A percentile compares a stretch with the other conserved stretches of the same genome.
Evolutionary conservation across 2,888 invertebrate genomes (phyloP).

Genomic region (Diploptera punctata): DNA sequence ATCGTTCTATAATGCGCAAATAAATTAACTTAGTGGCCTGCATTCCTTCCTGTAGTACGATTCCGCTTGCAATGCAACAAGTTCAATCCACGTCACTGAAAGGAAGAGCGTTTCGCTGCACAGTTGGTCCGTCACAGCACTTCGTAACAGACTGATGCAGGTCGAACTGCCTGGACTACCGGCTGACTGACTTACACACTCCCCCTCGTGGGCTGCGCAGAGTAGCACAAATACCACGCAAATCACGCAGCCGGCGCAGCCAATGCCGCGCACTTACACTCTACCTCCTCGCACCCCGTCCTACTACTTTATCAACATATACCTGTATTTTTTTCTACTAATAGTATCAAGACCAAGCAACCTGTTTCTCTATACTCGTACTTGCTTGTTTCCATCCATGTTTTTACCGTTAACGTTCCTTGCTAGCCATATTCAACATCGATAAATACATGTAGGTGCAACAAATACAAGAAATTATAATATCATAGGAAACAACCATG

Average conservation of each 20-base stretch:
- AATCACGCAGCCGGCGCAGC: conserved; percentile 19
- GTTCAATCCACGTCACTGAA: neutral
- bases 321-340: neutral
- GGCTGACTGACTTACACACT: neutral
- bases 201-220: conserved; percentile 2
- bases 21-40: neutral
- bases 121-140: neutral
- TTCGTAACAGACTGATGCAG: neutral
- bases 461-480: too few relatives aligned
- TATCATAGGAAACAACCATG: too few relatives aligned
- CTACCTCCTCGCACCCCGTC: neutral
- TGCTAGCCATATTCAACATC: neutral
- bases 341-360: neutral
- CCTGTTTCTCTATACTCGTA: neutral
- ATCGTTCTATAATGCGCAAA: conserved; percentile 9
- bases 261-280: neutral
- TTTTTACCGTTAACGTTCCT: neutral
- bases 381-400: neutral
- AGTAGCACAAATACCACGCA: neutral
- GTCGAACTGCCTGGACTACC: neutral
- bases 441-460: too few relatives aligned
- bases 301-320: neutral
- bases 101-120: neutral
- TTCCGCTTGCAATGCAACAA: neutral
- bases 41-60: conserved; percentile 2